Conservation (phyloP, 2,797 vertebrate genomes). For the Delichon dasypus region DNA sequence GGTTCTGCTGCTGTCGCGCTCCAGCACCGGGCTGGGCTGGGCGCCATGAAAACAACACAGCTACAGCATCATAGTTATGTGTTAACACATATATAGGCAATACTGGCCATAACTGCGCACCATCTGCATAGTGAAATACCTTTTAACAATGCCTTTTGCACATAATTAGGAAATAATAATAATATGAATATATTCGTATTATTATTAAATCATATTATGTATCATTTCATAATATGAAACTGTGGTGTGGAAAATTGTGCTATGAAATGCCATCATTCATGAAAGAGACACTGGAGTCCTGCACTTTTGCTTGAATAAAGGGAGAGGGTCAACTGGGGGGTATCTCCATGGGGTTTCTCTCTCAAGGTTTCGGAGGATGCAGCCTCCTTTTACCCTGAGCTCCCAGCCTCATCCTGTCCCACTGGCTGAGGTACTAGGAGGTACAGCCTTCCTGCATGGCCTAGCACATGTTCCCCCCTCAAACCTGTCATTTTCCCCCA, state of each 20-base stretch:
- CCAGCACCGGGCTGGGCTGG: too few relatives aligned
- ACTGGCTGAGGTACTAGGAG: not conserved
- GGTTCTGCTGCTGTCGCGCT: not conserved
- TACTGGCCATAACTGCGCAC: accelerated
- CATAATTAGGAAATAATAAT: not conserved
- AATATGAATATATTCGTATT: too few relatives aligned
- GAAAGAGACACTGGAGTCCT: not conserved
- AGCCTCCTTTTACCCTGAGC: not conserved
- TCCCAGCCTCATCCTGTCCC: accelerated
- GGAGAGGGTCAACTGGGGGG: not conserved
- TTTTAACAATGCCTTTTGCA: not conserved
- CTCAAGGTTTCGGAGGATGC: accelerated
- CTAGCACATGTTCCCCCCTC: accelerated
- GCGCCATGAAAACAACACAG: accelerated
- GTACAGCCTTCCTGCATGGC: accelerated
- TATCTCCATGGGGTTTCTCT: not conserved
- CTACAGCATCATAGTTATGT: accelerated
- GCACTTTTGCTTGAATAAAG: not conserved
- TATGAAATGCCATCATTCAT: not conserved
- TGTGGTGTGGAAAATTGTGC: not conserved
- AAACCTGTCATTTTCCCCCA: not conserved
- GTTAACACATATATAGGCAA: accelerated
- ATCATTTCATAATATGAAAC: not conserved
- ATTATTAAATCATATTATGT: too few relatives aligned
- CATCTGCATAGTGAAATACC: not conserved